Evolutionary conservation across 2,797 vertebrate genomes (phyloP).

Genomic region (Muraenolepis orangiensis): DNA sequence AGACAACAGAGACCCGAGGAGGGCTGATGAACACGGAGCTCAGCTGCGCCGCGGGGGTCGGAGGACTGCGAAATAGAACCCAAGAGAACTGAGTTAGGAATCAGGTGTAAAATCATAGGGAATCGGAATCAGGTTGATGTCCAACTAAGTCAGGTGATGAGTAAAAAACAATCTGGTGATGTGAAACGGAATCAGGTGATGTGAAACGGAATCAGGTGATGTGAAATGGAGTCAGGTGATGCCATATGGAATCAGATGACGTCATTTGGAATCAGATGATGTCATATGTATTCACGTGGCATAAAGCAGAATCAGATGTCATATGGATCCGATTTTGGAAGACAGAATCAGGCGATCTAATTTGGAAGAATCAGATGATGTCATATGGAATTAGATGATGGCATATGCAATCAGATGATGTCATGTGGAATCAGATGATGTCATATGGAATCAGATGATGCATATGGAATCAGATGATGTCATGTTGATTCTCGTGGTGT

Average conservation of each 20-base stretch:
- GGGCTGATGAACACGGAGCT: conserved; percentile 19
- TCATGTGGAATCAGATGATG: background rate
- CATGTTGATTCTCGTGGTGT: background rate
- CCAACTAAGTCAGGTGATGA: too few species aligned
- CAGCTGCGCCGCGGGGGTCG: background rate
- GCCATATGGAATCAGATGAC: background rate
- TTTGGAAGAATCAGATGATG: background rate
- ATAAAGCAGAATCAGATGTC: too few species aligned
- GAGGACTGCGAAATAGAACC: background rate
- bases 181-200: background rate
- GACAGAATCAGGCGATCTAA: background rate
- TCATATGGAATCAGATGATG: background rate
- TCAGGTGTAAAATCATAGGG: background rate
- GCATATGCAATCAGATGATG: too few species aligned
- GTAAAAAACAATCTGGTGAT: too few species aligned
- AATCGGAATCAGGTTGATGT: too few species aligned
- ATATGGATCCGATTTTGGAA: too few species aligned
- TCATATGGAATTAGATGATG: background rate
- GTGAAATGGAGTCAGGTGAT: background rate
- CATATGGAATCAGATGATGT: background rate
- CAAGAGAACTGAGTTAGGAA: background rate
- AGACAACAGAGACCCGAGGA: conserved; percentile 38
- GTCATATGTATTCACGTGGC: too few species aligned
- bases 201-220: too few species aligned
- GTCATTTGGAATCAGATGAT: background rate